Base-by-base conservation (phyloP, 2,888 invertebrate species). In the Platycheirus albimanus region DNA sequence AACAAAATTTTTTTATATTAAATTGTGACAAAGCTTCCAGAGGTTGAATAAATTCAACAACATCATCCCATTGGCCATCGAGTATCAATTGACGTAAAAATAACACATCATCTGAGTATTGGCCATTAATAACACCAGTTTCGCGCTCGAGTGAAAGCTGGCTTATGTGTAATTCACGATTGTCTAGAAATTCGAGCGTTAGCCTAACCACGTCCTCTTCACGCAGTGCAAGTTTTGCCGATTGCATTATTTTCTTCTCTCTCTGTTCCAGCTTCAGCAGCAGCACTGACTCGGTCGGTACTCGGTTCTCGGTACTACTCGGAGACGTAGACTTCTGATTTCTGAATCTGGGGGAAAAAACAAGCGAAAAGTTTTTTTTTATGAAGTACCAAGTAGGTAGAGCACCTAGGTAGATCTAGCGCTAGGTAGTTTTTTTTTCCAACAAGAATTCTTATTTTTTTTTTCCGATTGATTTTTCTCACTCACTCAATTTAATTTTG, bases 41-140 rank as follows among this genome's bases (percentile, higher is more conserved):
- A 0, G 99, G 99, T 91, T 98, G 97, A 78, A 98, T 96, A 91
- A 99, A 99, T 90, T 98, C 98, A 78, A 98, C 92, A 0, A 97
- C 98, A 90, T 98, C 98, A 91, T 99, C 98, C 99, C 99, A 99
- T 91, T 98, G 98, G 15, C 99, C 99, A 90, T 99, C 99, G 67
- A 99, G 93, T 86, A 99, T 98, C 64, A 99, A 94, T 91, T 98
- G 98, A 15, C 98, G 93, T 17, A 99, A 92, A 91, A 99, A 99
- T 52, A 99, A 93, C 41, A 98, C 95, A 91, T 99, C 99, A 91
- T 98, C 98, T 11, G 97, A 97, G 90, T 94, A 98, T 89, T 95
- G 94, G 71, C 97, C 97, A 91, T 98, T 98, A 89, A 97, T 97
- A 84, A 98, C 95, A 58, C 98, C 98, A 0, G 98, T 97, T 92